phyloP scores from a whole-genome alignment of 2,113 vertebrate species.

The Paedocypris sp. region DNA sequence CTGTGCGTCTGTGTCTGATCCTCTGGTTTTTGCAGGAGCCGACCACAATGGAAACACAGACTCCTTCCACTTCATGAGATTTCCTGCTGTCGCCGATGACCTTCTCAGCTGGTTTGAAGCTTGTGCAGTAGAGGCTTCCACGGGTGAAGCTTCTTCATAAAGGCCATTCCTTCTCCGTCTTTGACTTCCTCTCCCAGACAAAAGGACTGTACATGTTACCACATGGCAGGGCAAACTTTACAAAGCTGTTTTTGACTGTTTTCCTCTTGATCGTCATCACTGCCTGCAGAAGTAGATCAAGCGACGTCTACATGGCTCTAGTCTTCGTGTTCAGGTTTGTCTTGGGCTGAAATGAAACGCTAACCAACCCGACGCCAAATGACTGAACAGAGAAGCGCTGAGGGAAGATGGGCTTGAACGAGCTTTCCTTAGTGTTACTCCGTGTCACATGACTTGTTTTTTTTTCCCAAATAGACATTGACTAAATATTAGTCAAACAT shows the following conservation, averaged over 20 bases:
- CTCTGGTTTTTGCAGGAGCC: constrained; percentile 40
- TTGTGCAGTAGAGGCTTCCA: constrained; percentile 12
- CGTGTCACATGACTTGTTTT: background rate
- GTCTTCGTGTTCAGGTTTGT: too few relatives aligned
- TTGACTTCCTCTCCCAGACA: background rate
- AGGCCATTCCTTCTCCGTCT: background rate
- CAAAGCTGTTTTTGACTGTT: background rate
- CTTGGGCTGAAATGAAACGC: background rate
- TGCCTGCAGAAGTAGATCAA: constrained; percentile 23
- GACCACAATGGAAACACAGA: constrained; percentile 39
- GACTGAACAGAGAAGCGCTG: background rate
- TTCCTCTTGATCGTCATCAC: constrained; percentile 10
- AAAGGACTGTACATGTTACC: constrained; percentile 2
- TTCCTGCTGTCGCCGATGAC: background rate
- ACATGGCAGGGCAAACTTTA: background rate
- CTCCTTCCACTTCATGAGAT: constrained; percentile 45
- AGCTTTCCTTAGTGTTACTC: background rate
- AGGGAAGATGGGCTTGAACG: background rate
- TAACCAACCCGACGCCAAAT: background rate
- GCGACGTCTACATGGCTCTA: too few relatives aligned
- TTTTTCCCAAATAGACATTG: background rate
- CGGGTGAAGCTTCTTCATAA: constrained; percentile 1
- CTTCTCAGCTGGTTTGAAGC: constrained; percentile 3
- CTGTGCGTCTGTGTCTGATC: background rate
- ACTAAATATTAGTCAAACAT: background rate